Conservation (phyloP, 2,113 vertebrate genomes). For the Macaca nemestrina region DNA sequence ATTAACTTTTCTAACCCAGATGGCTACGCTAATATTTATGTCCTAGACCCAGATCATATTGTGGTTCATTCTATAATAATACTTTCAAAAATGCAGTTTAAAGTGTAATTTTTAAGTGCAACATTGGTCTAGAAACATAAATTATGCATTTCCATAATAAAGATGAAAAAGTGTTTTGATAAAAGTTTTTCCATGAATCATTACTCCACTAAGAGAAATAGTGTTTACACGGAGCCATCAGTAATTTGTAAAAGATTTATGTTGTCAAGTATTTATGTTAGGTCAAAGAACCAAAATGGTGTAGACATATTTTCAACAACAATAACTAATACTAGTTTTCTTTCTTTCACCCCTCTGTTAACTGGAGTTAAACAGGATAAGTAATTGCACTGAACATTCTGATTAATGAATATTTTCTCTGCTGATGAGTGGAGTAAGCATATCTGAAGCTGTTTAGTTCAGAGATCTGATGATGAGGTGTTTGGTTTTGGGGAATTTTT, state of each 20-base stretch:
- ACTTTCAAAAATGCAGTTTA: not conserved
- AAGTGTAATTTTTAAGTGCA: not conserved
- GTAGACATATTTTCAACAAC: conserved; percentile 8
- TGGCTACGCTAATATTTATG: not conserved
- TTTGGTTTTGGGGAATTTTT: not conserved
- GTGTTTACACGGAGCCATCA: not conserved
- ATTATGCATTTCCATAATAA: not conserved
- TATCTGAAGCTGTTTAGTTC: not conserved
- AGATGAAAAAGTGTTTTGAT: not conserved
- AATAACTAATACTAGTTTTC: not conserved
- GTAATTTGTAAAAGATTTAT: not conserved
- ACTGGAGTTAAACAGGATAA: not conserved
- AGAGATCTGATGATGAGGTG: not conserved
- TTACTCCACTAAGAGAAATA: not conserved
- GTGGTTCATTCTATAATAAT: not conserved
- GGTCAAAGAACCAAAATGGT: not conserved
- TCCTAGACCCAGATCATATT: not conserved
- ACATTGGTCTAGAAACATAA: not conserved
- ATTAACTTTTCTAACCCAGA: not conserved
- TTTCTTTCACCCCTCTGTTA: not conserved
- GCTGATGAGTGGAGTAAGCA: not conserved
- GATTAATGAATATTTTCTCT: conserved; percentile 1
- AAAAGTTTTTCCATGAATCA: not conserved
- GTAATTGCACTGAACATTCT: not conserved
- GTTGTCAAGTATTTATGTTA: not conserved